Conservation (phyloP, 1,140 invertebrate genomes). For the Drosophila mayri region DNA sequence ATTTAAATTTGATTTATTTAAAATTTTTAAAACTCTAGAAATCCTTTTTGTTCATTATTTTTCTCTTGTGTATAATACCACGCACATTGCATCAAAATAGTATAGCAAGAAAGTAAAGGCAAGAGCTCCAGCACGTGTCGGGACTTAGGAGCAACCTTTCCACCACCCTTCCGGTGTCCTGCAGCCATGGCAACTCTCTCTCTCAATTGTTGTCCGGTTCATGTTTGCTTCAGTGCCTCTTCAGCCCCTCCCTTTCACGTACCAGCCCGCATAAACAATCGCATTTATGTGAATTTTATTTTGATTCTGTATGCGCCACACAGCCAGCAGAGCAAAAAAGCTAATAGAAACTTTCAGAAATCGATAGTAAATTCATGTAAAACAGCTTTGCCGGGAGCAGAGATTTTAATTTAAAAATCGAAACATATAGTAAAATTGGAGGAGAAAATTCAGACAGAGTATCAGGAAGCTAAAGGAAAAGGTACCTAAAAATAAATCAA, state of each 20-base stretch:
- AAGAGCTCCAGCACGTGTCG: constrained; percentile 40
- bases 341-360: constrained; percentile 34
- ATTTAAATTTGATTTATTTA: not conserved
- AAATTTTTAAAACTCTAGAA: too few relatives aligned
- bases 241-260: not conserved
- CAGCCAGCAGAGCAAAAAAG: constrained; percentile 9
- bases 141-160: constrained; percentile 35
- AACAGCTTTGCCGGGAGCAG: constrained; percentile 1
- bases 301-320: constrained; percentile 49
- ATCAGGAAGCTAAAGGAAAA: not conserved
- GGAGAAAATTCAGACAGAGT: not conserved
- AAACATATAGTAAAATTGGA: constrained; percentile 1
- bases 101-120: constrained; percentile 13
- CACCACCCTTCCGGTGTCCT: constrained; percentile 3
- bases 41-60: not conserved
- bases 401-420: constrained; percentile 21
- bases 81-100: constrained; percentile 28
- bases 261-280: constrained; percentile 23
- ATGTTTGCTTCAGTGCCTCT: constrained; percentile 23
- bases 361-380: constrained; percentile 21
- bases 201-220: constrained; percentile 44
- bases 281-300: constrained; percentile 73
- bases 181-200: constrained; percentile 24
- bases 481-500: not conserved
- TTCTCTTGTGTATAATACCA: constrained; percentile 2